Conservation (phyloP, 2,888 invertebrate species). For the Drosophila histrio region DNA sequence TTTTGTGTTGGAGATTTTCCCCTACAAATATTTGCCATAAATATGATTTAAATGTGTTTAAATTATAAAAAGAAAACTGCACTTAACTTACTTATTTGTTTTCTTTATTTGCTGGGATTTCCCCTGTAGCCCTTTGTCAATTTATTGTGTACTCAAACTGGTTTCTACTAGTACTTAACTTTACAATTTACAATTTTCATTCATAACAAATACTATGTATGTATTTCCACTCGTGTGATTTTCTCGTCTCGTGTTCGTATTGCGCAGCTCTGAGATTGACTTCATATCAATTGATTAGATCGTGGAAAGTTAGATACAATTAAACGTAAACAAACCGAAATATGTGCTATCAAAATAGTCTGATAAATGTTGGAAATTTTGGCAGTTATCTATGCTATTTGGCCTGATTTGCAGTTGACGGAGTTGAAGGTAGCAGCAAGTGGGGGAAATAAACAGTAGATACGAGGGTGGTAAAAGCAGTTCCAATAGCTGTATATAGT, state of each 20-base stretch:
- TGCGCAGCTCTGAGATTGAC: conserved; percentile 36
- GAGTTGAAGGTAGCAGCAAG: conserved; percentile 5
- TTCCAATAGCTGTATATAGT: not conserved
- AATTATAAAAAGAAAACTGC: not conserved
- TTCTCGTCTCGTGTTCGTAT: conserved; percentile 42
- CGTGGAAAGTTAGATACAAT: conserved; percentile 33
- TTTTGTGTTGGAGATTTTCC: not conserved
- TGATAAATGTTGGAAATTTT: conserved; percentile 47
- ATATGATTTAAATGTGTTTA: not conserved
- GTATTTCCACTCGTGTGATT: conserved; percentile 31
- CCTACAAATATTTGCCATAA: conserved; percentile 1
- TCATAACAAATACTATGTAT: conserved; percentile 32
- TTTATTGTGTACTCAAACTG: conserved; percentile 15
- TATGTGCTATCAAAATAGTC: conserved; percentile 23
- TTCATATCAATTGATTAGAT: conserved; percentile 45
- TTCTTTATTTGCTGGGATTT: conserved; percentile 26
- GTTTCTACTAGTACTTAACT: conserved; percentile 27
- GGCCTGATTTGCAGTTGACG: conserved; percentile 3
- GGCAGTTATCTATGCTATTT: conserved; percentile 30
- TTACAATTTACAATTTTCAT: conserved; percentile 31
- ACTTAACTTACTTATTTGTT: not conserved
- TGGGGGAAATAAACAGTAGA: not conserved
- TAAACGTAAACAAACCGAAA: conserved; percentile 34
- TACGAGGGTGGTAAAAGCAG: conserved; percentile 1
- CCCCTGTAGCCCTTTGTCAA: conserved; percentile 16